These are phyloP conservation scores for Percina caprodes DNA, from an alignment of 2,113 vertebrate species.

Conservation along the genomic window DNA sequence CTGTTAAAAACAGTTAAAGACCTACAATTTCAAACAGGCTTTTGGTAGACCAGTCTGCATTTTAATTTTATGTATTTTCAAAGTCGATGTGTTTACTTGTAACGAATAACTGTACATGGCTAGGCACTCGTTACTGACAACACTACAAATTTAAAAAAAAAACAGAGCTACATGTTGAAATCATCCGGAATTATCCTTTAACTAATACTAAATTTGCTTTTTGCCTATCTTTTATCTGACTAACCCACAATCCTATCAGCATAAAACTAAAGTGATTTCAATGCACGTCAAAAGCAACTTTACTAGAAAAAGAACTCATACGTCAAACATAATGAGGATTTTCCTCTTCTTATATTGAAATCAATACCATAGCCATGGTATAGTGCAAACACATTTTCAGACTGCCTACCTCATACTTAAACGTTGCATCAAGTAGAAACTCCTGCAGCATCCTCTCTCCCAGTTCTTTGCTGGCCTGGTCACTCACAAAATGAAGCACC, in stretches of 20 bases:
- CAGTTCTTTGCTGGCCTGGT: conserved; percentile 87
- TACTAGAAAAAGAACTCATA: background rate
- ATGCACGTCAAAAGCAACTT: background rate
- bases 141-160: no score
- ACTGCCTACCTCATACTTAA: conserved; percentile 89
- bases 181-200: no score
- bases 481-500: conserved; percentile 85
- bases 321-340: background rate
- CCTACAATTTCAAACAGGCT: no score
- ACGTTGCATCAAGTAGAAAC: conserved; percentile 85
- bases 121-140: no score
- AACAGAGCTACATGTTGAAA: no score
- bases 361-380: background rate
- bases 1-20: no score
- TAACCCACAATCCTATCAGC: background rate
- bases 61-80: no score
- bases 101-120: no score
- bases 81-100: no score
- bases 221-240: no score
- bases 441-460: conserved; percentile 87
- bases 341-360: background rate
- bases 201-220: no score
- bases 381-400: background rate
- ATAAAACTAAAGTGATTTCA: background rate
- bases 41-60: no score